phyloP scores from a whole-genome alignment of 1,140 invertebrate species.

The Sycobia sp. region DNA sequence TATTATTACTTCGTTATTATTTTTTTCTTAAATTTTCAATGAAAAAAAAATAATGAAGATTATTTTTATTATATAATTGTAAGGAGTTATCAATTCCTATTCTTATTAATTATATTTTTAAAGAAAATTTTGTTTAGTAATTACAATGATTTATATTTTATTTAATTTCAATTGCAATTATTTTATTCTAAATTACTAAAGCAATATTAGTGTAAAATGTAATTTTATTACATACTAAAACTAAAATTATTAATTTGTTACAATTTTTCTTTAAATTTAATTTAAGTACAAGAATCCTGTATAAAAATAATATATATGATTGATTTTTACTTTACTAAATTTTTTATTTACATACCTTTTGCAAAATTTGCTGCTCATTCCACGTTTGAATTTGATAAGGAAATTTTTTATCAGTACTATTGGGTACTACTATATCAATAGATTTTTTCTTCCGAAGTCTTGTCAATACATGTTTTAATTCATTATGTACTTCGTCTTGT shows the following conservation, averaged over 20 bases:
- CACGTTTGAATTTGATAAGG: conserved; percentile 20
- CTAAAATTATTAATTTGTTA: conserved; percentile 11
- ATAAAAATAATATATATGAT: background rate
- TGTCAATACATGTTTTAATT: conserved; percentile 28
- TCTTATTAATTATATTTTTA: background rate
- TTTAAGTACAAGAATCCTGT: background rate
- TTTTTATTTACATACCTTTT: conserved; percentile 21
- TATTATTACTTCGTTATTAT: too few species aligned
- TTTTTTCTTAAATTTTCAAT: too few species aligned
- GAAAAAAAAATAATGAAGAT: too few species aligned
- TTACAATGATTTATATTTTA: too few species aligned
- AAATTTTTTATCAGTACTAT: background rate
- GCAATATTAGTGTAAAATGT: conserved; percentile 9
- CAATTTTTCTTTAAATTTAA: conserved; percentile 7
- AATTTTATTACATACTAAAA: conserved; percentile 10
- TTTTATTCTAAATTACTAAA: background rate
- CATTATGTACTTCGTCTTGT: conserved; percentile 24
- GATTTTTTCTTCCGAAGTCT: conserved; percentile 16
- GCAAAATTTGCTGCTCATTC: conserved; percentile 11
- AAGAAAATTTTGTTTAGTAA: background rate
- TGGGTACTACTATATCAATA: background rate
- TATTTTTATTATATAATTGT: background rate
- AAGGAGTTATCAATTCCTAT: background rate
- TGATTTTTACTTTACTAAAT: too few species aligned
- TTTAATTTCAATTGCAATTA: too few species aligned